phyloP scores from a whole-genome alignment of 1,140 invertebrate species.

The Radopholus similis region DNA sequence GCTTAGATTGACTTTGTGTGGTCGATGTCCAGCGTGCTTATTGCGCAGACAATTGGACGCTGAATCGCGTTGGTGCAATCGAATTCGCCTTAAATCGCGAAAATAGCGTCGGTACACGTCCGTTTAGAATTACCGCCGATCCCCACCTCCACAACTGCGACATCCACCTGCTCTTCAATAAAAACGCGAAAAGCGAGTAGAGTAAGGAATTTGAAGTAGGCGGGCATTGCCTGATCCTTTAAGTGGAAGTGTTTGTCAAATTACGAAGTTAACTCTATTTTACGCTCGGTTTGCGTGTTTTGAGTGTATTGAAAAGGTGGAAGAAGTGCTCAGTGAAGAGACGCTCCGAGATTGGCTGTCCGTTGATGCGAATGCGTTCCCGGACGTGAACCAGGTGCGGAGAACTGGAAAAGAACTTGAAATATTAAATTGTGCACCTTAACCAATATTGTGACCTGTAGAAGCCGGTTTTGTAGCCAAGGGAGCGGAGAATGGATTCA shows the following conservation, averaged over 20 bases:
- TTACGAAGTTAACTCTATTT: constrained; percentile 1
- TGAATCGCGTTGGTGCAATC: constrained; percentile 89
- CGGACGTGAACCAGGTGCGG: constrained; percentile 85
- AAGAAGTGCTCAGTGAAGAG: constrained; percentile 79
- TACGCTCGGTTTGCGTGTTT: too few relatives aligned
- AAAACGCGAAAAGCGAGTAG: constrained; percentile 86
- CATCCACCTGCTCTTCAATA: constrained; percentile 76
- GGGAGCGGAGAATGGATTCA: constrained; percentile 79
- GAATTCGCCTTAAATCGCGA: constrained; percentile 68
- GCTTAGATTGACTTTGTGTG: constrained; percentile 65
- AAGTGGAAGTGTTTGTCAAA: constrained; percentile 7
- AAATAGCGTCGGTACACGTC: not conserved
- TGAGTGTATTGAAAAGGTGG: constrained; percentile 71
- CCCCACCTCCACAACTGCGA: constrained; percentile 90
- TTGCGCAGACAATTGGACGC: constrained; percentile 77
- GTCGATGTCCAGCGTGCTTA: constrained; percentile 86
- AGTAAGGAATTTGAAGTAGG: constrained; percentile 90
- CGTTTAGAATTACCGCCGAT: constrained; percentile 69
- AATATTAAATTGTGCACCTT: constrained; percentile 6
- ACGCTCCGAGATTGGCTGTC: constrained; percentile 71
- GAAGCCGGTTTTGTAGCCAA: constrained; percentile 86
- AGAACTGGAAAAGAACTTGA: constrained; percentile 68
- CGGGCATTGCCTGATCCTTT: constrained; percentile 70
- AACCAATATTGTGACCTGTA: constrained; percentile 65
- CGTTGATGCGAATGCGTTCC: constrained; percentile 87